Conservation (phyloP, 1,140 invertebrate genomes). For the Hyles vespertilio region DNA sequence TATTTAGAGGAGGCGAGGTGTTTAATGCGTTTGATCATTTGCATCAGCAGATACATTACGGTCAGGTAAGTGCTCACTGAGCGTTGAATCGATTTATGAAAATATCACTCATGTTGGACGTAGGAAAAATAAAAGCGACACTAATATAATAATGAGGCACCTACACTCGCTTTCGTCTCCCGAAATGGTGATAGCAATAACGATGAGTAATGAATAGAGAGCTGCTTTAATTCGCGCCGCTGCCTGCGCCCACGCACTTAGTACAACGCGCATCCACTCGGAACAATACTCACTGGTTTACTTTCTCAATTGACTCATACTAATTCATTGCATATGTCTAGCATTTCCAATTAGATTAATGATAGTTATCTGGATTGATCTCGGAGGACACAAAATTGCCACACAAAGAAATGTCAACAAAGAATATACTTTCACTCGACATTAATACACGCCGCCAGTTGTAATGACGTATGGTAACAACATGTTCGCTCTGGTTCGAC, state of each 20-base stretch:
- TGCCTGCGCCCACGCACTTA: constrained; percentile 59
- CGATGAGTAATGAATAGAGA: constrained; percentile 74
- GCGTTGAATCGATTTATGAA: constrained; percentile 50
- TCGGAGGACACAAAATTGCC: constrained; percentile 15
- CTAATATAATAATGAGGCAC: constrained; percentile 23
- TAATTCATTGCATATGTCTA: constrained; percentile 65
- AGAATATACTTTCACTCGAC: constrained; percentile 20
- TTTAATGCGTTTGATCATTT: constrained; percentile 2
- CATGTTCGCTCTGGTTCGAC: too few species aligned
- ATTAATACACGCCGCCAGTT: background rate
- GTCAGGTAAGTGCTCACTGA: constrained; percentile 49
- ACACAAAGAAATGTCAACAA: constrained; percentile 7
- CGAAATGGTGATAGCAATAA: constrained; percentile 67
- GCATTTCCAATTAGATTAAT: constrained; percentile 67
- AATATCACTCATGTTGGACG: constrained; percentile 18
- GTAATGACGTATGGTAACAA: background rate
- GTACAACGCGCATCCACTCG: constrained; percentile 62
- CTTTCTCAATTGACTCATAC: constrained; percentile 73
- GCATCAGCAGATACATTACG: constrained; percentile 34
- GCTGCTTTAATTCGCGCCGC: constrained; percentile 67
- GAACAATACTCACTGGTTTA: constrained; percentile 73
- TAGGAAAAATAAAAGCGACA: constrained; percentile 6
- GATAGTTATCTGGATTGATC: constrained; percentile 30
- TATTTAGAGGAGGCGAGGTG: too few species aligned
- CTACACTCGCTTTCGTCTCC: constrained; percentile 70